These are phyloP conservation scores for Choloepus didactylus DNA, from an alignment of 2,797 vertebrate species.

Conservation along the genomic window DNA sequence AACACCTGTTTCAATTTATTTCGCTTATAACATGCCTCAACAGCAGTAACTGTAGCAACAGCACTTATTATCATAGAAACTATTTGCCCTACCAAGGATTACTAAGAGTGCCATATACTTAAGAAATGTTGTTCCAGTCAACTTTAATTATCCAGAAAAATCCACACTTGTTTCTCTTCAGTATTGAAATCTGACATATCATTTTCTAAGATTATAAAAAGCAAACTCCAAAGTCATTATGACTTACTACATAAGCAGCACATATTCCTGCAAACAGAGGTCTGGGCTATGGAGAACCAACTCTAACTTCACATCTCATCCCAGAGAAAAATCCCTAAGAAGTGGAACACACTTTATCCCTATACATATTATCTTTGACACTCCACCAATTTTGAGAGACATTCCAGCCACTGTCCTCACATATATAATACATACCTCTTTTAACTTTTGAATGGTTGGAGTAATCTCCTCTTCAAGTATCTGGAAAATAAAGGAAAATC, in stretches of 20 bases:
- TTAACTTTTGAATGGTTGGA: constrained; percentile 95
- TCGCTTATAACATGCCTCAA: not conserved
- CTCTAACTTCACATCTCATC: not conserved
- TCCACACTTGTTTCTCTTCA: constrained; percentile 20
- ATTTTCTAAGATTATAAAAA: constrained; percentile 25
- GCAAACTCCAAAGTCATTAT: constrained; percentile 22
- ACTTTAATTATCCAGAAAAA: constrained; percentile 39
- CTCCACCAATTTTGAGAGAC: constrained; percentile 21
- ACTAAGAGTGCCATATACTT: not conserved
- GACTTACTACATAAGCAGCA: not conserved
- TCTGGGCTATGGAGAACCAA: not conserved
- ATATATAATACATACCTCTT: constrained; percentile 90
- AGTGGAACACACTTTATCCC: not conserved
- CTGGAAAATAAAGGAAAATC: constrained; percentile 87
- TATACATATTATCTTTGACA: not conserved
- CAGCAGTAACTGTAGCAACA: not conserved
- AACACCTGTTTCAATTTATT: constrained; percentile 10
- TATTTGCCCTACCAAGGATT: not conserved
- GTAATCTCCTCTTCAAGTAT: constrained; percentile 96
- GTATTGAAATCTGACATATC: not conserved
- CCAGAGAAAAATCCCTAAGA: not conserved
- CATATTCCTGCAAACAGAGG: not conserved
- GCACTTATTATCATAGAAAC: not conserved
- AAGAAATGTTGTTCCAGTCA: constrained; percentile 49
- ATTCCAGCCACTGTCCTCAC: not conserved